Base-by-base conservation (phyloP, 2,113 vertebrate species). In the Silurus glanis region DNA sequence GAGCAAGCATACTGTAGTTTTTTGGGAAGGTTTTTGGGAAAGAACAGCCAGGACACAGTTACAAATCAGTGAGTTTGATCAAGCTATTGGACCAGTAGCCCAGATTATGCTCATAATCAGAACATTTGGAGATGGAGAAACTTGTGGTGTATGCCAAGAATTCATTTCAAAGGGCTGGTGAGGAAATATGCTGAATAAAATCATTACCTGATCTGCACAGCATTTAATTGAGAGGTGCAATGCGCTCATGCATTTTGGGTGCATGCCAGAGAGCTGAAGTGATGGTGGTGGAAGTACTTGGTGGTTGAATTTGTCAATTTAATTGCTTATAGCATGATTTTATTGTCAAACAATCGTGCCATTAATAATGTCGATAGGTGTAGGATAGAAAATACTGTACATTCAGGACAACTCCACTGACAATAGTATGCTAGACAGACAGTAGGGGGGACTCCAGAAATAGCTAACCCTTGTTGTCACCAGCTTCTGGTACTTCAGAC, bases 81-180 rank as follows among this genome's bases (percentile, higher is more conserved):
- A 72, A 37, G 16, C 6, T 17, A 5, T 16, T 6, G 2, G n/a
- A 69, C 16, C 67, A 19, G 14, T 19, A 71, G 67, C 14, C n/a
- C 25, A 61, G 80, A 80, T 76, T 78, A 83, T 84, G 67, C 86
- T 89, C 86, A 81, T 85, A 86, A 89, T 87, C 88, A 72, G 37
- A 89, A 88, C 81, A 88, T 61, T 51, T 3, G 90, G 85, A 86
- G 47, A 28, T 72, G 83, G 91, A 85, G 74, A 16, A 53, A 79
- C 45, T 74, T 23, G 17, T 58, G 55, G 55, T 37, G 25, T 37
- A 19, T 4, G 17, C 12, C n/a, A 56, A 5, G n/a, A 23, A 61
- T 80, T 47, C 0, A 37, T 45, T 59, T 59, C 28, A 59, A 5
- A 28, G 3, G 25, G 14, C 2, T 47, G 56, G 10, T 80, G 7